These are phyloP conservation scores for Falco berigora DNA, from an alignment of 2,797 vertebrate genomes.

Conservation along the genomic window DNA sequence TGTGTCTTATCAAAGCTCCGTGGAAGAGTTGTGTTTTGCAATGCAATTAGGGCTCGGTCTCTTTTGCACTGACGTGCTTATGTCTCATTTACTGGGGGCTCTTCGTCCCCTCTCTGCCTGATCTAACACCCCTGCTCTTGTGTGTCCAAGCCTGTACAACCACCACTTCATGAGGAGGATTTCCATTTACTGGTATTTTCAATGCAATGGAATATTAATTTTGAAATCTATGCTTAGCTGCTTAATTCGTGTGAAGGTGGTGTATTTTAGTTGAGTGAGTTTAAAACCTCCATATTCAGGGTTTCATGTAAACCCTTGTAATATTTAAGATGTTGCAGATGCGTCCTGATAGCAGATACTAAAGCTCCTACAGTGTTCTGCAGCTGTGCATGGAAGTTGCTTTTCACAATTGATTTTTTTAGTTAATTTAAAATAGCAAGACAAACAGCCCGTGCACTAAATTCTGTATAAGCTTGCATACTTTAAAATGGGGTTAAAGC, in stretches of 20 bases:
- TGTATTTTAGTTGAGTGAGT: background rate
- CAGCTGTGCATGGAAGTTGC: conserved; percentile 63
- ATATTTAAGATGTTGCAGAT: background rate
- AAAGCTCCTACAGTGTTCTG: conserved; percentile 65
- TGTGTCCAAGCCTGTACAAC: background rate
- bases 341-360: background rate
- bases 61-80: background rate
- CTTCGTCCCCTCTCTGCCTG: background rate
- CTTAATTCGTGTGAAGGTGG: background rate
- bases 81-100: background rate
- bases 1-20: background rate
- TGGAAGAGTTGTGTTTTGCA: background rate
- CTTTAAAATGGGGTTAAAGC: conserved; percentile 79
- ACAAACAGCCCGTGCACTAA: conserved; percentile 70
- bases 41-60: background rate
- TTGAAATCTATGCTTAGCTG: background rate
- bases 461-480: conserved; percentile 66
- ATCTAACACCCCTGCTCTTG: background rate
- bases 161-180: background rate
- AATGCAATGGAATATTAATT: background rate
- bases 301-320: background rate
- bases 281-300: background rate
- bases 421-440: conserved; percentile 80
- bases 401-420: conserved; percentile 78
- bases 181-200: background rate